Base-by-base conservation (phyloP, 2,797 vertebrate genomes). In the Xenopus petersii region DNA sequence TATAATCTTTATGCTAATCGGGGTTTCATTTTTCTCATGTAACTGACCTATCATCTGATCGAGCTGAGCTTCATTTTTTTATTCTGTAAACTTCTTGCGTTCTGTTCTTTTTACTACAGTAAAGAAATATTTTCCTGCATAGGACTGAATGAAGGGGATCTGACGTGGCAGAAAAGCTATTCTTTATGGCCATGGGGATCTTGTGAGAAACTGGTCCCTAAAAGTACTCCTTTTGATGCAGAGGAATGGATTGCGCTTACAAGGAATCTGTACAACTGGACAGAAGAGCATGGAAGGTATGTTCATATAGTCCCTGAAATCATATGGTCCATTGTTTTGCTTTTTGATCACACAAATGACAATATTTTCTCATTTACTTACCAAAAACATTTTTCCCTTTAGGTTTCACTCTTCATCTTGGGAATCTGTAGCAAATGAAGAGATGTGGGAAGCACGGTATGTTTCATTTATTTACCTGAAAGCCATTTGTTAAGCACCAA, bases 391-490 rank as follows among this genome's bases (percentile, higher is more conserved):
- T 70, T 21, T 24, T 36, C 42, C 55, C 15, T 83, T 75, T 86
- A 99, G 97, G 87, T 99, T 98, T 86, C 87, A 91, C 77, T 86
- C 92, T 65, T 90, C 93, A 67, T 97, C 96, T 65, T 99, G 97
- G 97, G 97, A 99, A 86, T 91, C 88, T 26, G 93, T 99, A 2
- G 96, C 95, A 84, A 98, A 98, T 4, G 97, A 98, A 84, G 97
- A 99, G 88, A 99, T 99, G 96, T 99, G 97, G 97, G 97, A 99
- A 88, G 94, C 97, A 84, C 97, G 97, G 97, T 98, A 88, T 86
- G 9, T 51, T 62, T 68, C 7, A 15, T 51, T 12, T 51, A 51
- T 12, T 51, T 51, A 49, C 12, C 9, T 49, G 26, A 30, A 30
- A 30, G 26, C 26, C 26, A 30, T 42, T 42, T 9, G 8, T 42